Conservation (phyloP, 2,797 vertebrate genomes). For the Pteronotus mesoamericanus region DNA sequence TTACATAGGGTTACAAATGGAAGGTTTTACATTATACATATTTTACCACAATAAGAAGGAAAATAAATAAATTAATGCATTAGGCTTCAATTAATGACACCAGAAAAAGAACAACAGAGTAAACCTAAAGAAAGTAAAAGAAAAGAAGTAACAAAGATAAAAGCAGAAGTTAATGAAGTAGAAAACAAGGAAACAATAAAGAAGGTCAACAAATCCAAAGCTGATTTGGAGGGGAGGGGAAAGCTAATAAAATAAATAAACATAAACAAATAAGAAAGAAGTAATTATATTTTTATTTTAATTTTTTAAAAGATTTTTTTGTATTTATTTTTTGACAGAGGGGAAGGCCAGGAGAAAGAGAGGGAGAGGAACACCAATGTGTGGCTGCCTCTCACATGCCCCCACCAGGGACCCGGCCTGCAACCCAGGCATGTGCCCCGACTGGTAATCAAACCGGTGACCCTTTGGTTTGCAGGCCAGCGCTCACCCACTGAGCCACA, state of each 20-base stretch:
- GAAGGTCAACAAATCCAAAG: neutral
- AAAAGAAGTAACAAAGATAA: neutral
- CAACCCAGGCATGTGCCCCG: too few relatives aligned
- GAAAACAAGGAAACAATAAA: neutral
- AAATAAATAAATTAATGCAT: neutral
- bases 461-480: too few relatives aligned
- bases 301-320: too few relatives aligned
- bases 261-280: neutral
- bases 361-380: too few relatives aligned
- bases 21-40: neutral
- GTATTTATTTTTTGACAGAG: too few relatives aligned
- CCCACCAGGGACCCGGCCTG: too few relatives aligned
- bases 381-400: too few relatives aligned
- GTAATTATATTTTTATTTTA: too few relatives aligned
- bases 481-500: too few relatives aligned
- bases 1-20: neutral
- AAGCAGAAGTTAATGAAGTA: neutral
- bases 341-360: too few relatives aligned
- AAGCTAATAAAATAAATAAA: neutral
- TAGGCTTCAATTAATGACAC: neutral
- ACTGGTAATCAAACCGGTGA: too few relatives aligned
- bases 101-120: neutral
- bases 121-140: neutral
- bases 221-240: neutral
- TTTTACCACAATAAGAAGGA: neutral